Evolutionary conservation across 2,113 vertebrate species (phyloP), one percentile per base, ranked within the genome.

Genomic region (Tiliqua scincoides): DNA sequence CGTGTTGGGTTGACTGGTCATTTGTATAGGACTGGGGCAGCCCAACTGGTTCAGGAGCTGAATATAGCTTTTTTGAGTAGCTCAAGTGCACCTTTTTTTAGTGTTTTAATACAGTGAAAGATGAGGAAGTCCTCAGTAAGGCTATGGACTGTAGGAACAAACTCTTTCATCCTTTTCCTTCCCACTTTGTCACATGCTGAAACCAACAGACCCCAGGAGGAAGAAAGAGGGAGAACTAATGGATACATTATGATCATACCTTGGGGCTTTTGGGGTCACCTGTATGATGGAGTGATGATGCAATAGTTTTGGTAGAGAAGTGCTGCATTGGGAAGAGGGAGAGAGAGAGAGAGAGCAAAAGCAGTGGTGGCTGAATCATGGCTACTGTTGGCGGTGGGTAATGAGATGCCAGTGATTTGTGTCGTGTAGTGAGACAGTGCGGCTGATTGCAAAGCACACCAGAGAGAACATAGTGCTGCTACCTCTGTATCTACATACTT

Each of bases 1-100:
- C 57, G 48, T 21, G 23, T 72, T 86, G 70, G 59, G 43, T 63
- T 73, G 85, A 79, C 68, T 73, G 57, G 68, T 80, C 77, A 86
- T 86, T 86, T 86, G 77, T 73, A 80, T 62, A 62, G 68, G 68
- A 32, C 30, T 35, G 57, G 59, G 84, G 57, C 30, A 73, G 68
- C 40, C 65, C 68, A 73, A 72, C 20, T 63, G 61, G 37, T 30
- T 80, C 15, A 73, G 68, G 77, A 80, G 32, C 68, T 80, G 54
- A 37, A 52, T 79, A 40, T 59, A 63, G 8, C 30, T 72, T 37
- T 79, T 86, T 30, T 32, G n/a, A 57, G 20, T 30, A 73, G 57
- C 61, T 52, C 54, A 73, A 23, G 57, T 48, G 30, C 30, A 73
- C 40, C 37, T 73, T 79, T 37, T 68, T 68, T 86, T 71, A 76